phyloP scores from a whole-genome alignment of 2,113 vertebrate genomes.

The Cyanoderma ruficeps region DNA sequence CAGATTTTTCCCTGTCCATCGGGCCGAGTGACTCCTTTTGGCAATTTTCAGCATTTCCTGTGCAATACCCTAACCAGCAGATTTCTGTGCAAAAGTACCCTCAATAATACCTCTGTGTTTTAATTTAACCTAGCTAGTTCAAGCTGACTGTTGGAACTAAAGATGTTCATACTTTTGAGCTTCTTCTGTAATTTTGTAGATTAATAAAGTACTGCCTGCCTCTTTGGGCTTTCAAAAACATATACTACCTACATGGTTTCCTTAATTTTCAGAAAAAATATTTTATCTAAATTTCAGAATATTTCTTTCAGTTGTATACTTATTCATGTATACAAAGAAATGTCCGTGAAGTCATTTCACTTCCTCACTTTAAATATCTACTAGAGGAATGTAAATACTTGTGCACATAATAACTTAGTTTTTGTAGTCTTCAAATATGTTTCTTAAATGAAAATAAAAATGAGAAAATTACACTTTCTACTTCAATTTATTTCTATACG shows the following conservation, averaged over 20 bases:
- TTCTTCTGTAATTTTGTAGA: background rate
- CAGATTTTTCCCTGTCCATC: background rate
- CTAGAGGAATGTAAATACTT: background rate
- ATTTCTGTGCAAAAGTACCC: background rate
- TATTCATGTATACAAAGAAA: background rate
- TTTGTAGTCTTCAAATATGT: background rate
- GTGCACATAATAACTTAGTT: background rate
- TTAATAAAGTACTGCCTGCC: background rate
- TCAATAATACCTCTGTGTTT: background rate
- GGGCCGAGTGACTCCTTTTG: background rate
- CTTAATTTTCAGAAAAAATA: background rate
- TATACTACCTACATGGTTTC: background rate
- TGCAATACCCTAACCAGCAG: background rate
- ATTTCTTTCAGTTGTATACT: background rate
- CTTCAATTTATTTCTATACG: background rate
- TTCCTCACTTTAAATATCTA: background rate
- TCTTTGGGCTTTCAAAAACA: background rate
- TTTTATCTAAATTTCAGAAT: background rate
- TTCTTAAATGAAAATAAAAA: background rate
- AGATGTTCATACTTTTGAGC: accelerated
- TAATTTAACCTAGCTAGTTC: background rate
- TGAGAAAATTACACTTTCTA: background rate
- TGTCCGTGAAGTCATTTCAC: background rate
- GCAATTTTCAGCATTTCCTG: background rate
- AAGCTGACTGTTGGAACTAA: background rate